Evolutionary conservation across 2,888 invertebrate species (phyloP), one percentile per base, ranked within the genome.

Genomic region (Dendrolimus houi): DNA sequence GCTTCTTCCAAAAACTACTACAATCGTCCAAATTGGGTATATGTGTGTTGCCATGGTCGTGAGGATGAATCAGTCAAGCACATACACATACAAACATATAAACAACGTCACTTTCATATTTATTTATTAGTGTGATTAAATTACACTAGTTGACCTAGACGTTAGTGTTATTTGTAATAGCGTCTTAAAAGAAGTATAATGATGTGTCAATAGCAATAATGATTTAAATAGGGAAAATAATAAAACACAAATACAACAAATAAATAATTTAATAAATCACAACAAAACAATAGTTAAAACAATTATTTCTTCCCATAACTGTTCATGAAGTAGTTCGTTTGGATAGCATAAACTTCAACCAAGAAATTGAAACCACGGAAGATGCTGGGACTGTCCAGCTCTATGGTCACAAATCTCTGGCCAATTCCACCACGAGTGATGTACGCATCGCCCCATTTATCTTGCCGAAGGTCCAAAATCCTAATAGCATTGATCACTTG

Each of bases 391-490:
- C 87, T 88, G 52, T 82, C 82, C 54, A 90, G 54, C 0, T 65
- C 76, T 6, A 89, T 70, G 0, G 83, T 84, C 1, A 88, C 88
- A 69, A 70, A 79, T 13, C 76, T 81, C 2, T 65, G 69, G 0
- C 87, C 88, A 17, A 88, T 60, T 0, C 88, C 88, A 0, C 89
- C 89, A 53, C 73, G 81, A 56, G 79, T 74, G 0, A 90, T 76
- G 9, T 60, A 74, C 0, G 83, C 81, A 57, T 85, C 81, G 0
- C 87, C 88, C 59, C 79, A 78, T 55, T 85, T 87, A 10, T 79
- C 70, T 12, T 83, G 78, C 10, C 89, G 70, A 7, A 88, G 64
- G 60, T 90, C 89, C 0, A 81, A 81, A 2, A 89, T 75, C 52
- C 74, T 75, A 0, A 89, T 64, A 6, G 85, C 83, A 60, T 75